A percentile compares a stretch with the other conserved stretches of the same genome.
Conservation (phyloP, 2,888 invertebrate species). For the Leptogaster cylindrica region DNA sequence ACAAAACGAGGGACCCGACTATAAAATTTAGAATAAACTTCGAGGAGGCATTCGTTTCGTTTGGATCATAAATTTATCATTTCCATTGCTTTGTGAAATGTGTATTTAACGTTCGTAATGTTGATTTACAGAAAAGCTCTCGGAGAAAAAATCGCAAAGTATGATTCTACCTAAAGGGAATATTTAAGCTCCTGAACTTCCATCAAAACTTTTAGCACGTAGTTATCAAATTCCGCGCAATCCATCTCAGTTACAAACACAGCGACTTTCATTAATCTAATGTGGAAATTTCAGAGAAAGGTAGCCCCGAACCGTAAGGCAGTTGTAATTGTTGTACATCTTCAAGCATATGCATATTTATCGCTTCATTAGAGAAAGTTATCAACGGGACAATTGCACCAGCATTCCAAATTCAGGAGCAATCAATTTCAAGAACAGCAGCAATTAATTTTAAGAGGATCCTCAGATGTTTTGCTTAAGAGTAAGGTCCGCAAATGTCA, state of each 20-base stretch:
- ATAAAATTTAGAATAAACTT: no score
- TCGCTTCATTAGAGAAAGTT: constrained; percentile 11
- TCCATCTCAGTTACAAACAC: neutral
- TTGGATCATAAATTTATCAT: no score
- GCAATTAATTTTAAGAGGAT: neutral
- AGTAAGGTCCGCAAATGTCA: neutral
- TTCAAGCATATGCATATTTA: neutral
- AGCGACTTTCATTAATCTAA: constrained; percentile 17
- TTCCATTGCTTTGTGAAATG: no score
- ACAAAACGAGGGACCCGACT: no score
- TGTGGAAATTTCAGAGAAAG: constrained; percentile 2
- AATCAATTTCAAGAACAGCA: neutral
- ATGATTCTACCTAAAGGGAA: no score
- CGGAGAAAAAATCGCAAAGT: no score
- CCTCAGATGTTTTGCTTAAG: neutral
- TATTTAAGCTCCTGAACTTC: no score
- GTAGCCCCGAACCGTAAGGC: neutral
- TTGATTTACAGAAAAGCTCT: no score
- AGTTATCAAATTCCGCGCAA: neutral
- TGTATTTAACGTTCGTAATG: no score
- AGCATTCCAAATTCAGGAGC: neutral
- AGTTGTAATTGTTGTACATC: constrained; percentile 4
- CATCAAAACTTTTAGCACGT: no score
- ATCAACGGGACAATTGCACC: neutral
- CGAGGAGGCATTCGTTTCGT: no score